phyloP scores from a whole-genome alignment of 2,113 vertebrate species.

The Neolamprologus longior region DNA sequence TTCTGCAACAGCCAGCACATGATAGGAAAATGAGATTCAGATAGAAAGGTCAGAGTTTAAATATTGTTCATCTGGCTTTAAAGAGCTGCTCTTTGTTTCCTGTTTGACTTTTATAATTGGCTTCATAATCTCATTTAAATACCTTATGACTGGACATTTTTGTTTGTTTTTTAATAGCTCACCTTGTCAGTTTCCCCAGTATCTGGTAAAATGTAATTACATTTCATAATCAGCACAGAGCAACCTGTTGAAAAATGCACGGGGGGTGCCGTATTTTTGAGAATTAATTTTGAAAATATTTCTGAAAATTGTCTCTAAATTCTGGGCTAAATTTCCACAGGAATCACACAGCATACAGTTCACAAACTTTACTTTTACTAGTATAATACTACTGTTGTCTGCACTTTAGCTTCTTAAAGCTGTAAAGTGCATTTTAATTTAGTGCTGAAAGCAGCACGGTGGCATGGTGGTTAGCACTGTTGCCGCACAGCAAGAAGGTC shows the following conservation, averaged over 20 bases:
- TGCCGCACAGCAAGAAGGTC: no score
- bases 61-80: neutral
- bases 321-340: neutral
- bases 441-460: neutral
- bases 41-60: constrained; percentile 41
- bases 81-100: neutral
- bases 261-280: neutral
- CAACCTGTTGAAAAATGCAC: neutral
- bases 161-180: neutral
- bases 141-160: neutral
- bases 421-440: neutral
- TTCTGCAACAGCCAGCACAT: constrained; percentile 11
- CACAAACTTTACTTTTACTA: neutral
- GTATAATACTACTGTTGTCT: neutral
- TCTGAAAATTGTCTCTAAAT: neutral
- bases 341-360: neutral
- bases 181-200: neutral
- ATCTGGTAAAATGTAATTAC: neutral
- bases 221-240: neutral
- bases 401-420: neutral
- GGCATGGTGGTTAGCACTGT: no score
- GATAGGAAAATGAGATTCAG: constrained; percentile 25
- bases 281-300: neutral
- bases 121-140: neutral
- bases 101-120: neutral